Evolutionary conservation across 2,888 invertebrate species (phyloP), one percentile per base, ranked within the genome.

Genomic region (Subacronicta megacephala): DNA sequence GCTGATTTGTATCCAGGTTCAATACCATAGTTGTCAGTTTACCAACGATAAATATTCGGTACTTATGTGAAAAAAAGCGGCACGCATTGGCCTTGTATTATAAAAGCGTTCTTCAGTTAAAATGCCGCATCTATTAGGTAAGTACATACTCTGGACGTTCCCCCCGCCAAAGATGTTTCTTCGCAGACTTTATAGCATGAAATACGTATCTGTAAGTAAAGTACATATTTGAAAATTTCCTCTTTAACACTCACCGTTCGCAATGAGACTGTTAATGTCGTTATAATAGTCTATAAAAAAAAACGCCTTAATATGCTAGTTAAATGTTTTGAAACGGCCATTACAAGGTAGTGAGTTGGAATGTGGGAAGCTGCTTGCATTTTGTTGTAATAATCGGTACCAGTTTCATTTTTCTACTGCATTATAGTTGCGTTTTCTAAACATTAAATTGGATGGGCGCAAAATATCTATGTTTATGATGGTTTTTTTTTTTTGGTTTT

Each of bases 151-250:
- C 37, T 52, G 46, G 5, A 38, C 47, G 38, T n/a, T 23, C 12
- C 49, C 12, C 50, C 66, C 62, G 51, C 66, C 67, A 65, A 81
- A 80, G 84, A 84, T 67, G 81, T 81, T 80, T 82, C 85, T 83
- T 76, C 78, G 57, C 76, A 79, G 78, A 85, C 77, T 90, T 89
- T 89, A 89, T 86, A 83, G 80, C 84, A 78, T 72, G 80, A 85
- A 87, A 85, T 85, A 85, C 78, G 78, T 81, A 83, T 75, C 77
- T 75, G 81, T 80, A 85, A 40, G 17, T 36, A 55, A 74, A 73
- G 81, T 83, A 86, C 82, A 84, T 80, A 84, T 85, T 85, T 78
- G 80, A 81, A 82, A 85, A 86, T 84, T 80, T 75, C 75, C 78
- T 77, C 69, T 74, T 81, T 77, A 81, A 82, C 79, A 74, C 78